A percentile compares a stretch with the other conserved stretches of the same genome.
Evolutionary conservation across 2,888 invertebrate genomes (phyloP).

Genomic region (Cyclophora albipunctata): DNA sequence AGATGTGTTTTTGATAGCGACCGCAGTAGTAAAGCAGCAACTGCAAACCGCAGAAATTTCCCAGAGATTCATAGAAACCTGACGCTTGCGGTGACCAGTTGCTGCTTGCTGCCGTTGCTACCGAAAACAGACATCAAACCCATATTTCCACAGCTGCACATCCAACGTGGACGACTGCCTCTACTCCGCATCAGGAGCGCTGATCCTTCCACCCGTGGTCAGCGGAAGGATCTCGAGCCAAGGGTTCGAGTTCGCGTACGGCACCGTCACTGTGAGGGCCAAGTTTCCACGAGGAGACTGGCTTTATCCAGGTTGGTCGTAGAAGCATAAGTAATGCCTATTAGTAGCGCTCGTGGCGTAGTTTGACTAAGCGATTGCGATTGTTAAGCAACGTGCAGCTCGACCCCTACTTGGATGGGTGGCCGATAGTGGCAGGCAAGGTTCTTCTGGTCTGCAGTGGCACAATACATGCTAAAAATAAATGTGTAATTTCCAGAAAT

Average conservation of each 20-base stretch:
- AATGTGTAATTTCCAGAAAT: slow-evolving; percentile 43
- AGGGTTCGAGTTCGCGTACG: slow-evolving; percentile 80
- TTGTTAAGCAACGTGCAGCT: too few relatives aligned
- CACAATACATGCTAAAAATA: neutral
- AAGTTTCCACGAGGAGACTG: slow-evolving; percentile 85
- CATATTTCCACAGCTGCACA: slow-evolving; percentile 36
- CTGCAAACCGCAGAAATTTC: too few relatives aligned
- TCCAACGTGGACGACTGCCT: slow-evolving; percentile 47
- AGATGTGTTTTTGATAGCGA: too few relatives aligned
- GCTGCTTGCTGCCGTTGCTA: too few relatives aligned
- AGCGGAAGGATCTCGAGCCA: slow-evolving; percentile 79
- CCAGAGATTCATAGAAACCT: too few relatives aligned
- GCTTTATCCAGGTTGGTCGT: slow-evolving; percentile 65
- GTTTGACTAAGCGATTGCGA: too few relatives aligned
- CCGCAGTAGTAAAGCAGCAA: too few relatives aligned
- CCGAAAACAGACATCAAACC: too few relatives aligned
- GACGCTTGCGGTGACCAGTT: too few relatives aligned
- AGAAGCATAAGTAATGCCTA: neutral
- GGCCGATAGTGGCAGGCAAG: too few relatives aligned
- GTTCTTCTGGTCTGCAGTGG: neutral
- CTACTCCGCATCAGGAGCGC: slow-evolving; percentile 54
- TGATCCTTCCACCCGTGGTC: slow-evolving; percentile 81
- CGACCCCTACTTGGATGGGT: too few relatives aligned
- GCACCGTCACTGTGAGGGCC: slow-evolving; percentile 80
- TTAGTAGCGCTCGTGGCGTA: neutral